phyloP scores from a whole-genome alignment of 2,888 invertebrate species.

The Lamellibrachia columna region DNA sequence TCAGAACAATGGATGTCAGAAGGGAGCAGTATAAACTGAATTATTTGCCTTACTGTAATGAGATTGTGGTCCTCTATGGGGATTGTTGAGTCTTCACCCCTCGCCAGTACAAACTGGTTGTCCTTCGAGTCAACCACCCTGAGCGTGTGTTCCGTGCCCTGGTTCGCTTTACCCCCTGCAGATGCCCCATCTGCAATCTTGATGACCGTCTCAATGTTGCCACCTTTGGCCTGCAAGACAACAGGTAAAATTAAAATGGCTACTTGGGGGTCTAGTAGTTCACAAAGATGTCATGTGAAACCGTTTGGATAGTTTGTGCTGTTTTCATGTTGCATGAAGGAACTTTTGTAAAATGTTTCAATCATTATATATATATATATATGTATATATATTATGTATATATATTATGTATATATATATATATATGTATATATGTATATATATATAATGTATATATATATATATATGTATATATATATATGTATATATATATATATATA shows the following conservation, averaged over 20 bases:
- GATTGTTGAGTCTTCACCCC: constrained; percentile 43
- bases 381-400: too few species aligned
- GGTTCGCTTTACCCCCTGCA: not conserved
- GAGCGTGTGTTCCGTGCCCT: constrained; percentile 24
- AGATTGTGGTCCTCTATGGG: constrained; percentile 45
- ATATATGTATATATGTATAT: too few species aligned
- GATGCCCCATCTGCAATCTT: not conserved
- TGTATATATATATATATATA: too few species aligned
- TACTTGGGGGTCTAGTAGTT: not conserved
- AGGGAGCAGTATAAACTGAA: too few species aligned
- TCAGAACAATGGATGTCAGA: not conserved
- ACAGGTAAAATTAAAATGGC: not conserved
- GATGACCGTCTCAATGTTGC: constrained; percentile 43
- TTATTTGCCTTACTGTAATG: constrained; percentile 34
- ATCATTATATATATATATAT: too few species aligned
- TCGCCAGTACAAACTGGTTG: constrained; percentile 46
- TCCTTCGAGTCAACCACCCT: constrained; percentile 46
- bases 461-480: too few species aligned
- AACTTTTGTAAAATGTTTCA: too few species aligned
- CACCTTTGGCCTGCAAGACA: constrained; percentile 32
- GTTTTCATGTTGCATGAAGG: too few species aligned
- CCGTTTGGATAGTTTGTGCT: too few species aligned
- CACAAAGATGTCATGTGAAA: too few species aligned
- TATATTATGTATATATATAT: too few species aligned
- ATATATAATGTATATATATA: too few species aligned